phyloP scores from a whole-genome alignment of 2,797 vertebrate species.

The Cryptoblepharus egeriae region DNA sequence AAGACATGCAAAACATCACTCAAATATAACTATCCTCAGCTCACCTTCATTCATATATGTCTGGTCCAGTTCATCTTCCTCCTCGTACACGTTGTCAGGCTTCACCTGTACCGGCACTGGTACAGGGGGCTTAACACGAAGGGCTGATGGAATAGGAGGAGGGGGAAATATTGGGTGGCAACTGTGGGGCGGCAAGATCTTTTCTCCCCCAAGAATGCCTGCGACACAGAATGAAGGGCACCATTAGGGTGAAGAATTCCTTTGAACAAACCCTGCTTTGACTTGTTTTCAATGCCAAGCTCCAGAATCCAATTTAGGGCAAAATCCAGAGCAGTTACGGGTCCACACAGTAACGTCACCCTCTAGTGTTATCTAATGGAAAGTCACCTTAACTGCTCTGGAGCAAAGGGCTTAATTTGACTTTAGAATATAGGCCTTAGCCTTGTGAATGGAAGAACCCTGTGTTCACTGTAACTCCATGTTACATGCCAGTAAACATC shows the following conservation, averaged over 20 bases:
- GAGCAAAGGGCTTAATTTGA: too few relatives aligned
- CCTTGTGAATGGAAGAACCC: not conserved
- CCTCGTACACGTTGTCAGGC: not conserved
- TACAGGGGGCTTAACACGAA: not conserved
- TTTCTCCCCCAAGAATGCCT: not conserved
- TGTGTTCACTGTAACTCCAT: too few relatives aligned
- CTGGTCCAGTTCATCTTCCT: not conserved
- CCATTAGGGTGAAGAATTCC: not conserved
- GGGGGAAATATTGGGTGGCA: too few relatives aligned
- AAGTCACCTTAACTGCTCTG: too few relatives aligned
- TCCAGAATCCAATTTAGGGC: too few relatives aligned
- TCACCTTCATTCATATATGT: not conserved
- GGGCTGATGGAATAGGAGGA: not conserved
- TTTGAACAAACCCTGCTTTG: too few relatives aligned
- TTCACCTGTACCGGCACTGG: rapidly evolving
- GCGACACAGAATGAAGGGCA: not conserved
- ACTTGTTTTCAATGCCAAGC: not conserved
- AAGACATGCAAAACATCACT: too few relatives aligned
- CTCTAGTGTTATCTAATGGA: too few relatives aligned
- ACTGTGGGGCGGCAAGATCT: rapidly evolving
- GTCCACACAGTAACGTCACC: too few relatives aligned
- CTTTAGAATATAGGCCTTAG: too few relatives aligned
- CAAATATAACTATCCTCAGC: not conserved
- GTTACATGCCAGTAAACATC: too few relatives aligned
- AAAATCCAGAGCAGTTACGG: too few relatives aligned